phyloP scores from a whole-genome alignment of 2,888 invertebrate genomes.

The Lumbricus terrestris region DNA sequence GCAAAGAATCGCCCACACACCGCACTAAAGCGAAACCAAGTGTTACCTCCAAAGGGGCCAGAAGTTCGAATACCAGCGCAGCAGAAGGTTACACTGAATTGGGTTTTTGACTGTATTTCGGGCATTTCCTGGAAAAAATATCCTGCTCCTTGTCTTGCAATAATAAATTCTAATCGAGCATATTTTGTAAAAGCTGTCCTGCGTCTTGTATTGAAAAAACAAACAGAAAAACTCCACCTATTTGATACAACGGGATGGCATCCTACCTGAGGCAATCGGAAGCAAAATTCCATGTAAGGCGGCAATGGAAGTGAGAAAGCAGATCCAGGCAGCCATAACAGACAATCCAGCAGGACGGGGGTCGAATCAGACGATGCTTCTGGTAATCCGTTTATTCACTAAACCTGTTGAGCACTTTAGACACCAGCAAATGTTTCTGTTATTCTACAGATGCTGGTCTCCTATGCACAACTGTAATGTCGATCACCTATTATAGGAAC shows the following conservation, averaged over 20 bases:
- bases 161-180: too few species aligned
- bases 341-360: neutral
- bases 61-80: too few species aligned
- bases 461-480: neutral
- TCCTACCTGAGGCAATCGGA: neutral
- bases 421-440: neutral
- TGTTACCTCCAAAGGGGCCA: too few species aligned
- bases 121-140: too few species aligned
- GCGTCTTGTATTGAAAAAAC: too few species aligned
- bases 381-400: neutral
- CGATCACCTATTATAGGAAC: neutral
- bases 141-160: too few species aligned
- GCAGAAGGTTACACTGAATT: too few species aligned
- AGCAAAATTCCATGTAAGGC: neutral
- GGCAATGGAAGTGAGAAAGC: neutral
- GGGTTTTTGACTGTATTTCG: too few species aligned
- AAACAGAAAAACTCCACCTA: neutral
- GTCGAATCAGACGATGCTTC: neutral
- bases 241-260: neutral
- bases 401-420: neutral
- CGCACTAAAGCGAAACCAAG: too few species aligned
- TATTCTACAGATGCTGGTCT: neutral
- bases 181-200: too few species aligned
- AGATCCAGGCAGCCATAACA: neutral
- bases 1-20: too few species aligned